These are phyloP conservation scores for Sycophila sp. DNA, from an alignment of 1,140 invertebrate genomes.

Conservation along the genomic window DNA sequence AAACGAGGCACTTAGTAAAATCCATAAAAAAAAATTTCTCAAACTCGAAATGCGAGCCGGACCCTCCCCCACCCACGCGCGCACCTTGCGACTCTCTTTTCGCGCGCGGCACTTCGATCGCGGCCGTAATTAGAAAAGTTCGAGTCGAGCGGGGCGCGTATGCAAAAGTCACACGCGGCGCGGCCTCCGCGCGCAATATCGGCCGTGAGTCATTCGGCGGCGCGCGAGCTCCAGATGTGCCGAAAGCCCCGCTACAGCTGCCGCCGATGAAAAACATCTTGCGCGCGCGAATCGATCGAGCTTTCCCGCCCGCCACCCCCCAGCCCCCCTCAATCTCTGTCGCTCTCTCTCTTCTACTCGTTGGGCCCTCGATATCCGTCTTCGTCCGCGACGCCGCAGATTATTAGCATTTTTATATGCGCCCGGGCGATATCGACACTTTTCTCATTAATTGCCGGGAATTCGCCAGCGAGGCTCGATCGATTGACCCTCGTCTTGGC, in stretches of 20 bases:
- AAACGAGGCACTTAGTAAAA: no score
- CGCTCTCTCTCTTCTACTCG: neutral
- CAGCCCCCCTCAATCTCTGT: neutral
- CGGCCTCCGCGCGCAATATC: constrained; percentile 49
- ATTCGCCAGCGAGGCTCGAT: neutral
- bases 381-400: constrained; percentile 6
- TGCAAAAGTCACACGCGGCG: constrained; percentile 33
- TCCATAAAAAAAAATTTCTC: no score
- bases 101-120: neutral
- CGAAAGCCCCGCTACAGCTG: neutral
- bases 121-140: constrained; percentile 53
- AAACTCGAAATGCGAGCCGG: no score
- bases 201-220: constrained; percentile 36
- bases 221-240: constrained; percentile 34
- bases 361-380: neutral
- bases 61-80: no score
- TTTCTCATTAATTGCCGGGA: constrained; percentile 5
- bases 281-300: neutral
- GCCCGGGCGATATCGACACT: neutral
- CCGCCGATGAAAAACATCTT: constrained; percentile 29
- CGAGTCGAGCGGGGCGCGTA: constrained; percentile 14
- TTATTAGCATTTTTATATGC: constrained; percentile 28
- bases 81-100: no score
- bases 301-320: neutral
- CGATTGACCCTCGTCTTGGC: no score